Evolutionary conservation across 2,113 vertebrate species (phyloP).

Genomic region (Sterna hirundo): DNA sequence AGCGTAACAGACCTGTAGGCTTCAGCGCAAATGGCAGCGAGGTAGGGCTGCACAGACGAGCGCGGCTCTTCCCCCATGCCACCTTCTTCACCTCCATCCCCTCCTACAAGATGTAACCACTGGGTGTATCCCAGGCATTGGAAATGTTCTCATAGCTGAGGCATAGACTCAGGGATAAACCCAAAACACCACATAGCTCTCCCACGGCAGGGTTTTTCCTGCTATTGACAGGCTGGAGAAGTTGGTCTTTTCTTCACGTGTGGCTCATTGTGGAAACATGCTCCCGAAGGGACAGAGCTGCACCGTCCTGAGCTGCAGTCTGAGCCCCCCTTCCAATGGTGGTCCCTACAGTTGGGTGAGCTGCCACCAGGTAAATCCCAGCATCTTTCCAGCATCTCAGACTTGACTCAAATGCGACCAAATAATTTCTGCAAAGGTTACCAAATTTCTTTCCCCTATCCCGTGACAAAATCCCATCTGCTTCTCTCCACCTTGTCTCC

Average conservation of each 20-base stretch:
- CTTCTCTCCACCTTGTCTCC: not conserved
- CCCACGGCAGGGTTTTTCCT: not conserved
- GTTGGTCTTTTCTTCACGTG: not conserved
- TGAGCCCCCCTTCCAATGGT: rapidly evolving
- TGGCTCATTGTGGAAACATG: not conserved
- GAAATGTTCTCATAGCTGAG: not conserved
- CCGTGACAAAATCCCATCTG: not conserved
- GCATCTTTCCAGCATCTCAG: not conserved
- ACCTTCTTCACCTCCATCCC: not conserved
- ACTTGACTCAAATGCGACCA: not conserved
- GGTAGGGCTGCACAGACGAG: not conserved
- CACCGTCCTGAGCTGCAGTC: not conserved
- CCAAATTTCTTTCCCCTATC: not conserved
- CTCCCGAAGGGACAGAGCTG: not conserved
- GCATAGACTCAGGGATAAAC: not conserved
- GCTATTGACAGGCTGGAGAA: not conserved
- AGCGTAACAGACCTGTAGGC: not conserved
- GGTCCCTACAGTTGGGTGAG: not conserved
- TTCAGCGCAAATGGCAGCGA: not conserved
- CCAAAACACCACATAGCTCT: not conserved
- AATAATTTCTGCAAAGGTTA: not conserved
- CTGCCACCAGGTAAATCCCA: not conserved
- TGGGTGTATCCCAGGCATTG: not conserved
- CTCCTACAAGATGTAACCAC: not conserved
- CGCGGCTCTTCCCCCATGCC: rapidly evolving